Evolutionary conservation across 1,140 invertebrate genomes (phyloP).

Genomic region (Capitella teleta): DNA sequence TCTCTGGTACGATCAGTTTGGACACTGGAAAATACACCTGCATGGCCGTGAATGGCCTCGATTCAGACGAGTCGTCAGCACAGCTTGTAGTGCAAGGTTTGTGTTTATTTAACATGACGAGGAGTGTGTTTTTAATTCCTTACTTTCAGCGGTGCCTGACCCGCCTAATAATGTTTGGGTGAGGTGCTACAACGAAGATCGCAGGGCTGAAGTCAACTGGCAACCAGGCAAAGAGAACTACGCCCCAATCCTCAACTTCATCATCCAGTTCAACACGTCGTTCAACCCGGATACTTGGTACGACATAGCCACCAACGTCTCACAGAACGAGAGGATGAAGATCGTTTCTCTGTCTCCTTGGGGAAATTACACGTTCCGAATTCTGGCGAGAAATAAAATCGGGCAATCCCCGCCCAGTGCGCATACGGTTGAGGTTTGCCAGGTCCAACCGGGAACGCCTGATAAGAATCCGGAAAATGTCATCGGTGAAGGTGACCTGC

Average conservation of each 20-base stretch:
- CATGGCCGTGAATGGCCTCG: conserved; percentile 79
- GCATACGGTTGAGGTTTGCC: conserved; percentile 64
- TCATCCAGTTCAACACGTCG: conserved; percentile 85
- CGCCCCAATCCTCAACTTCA: conserved; percentile 81
- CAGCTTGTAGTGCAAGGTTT: conserved; percentile 80
- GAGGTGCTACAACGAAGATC: conserved; percentile 30
- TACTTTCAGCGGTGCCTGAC: too few species aligned
- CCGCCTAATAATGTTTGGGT: not conserved
- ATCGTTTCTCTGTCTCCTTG: conserved; percentile 60
- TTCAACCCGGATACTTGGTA: conserved; percentile 90
- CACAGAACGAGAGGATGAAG: conserved; percentile 8
- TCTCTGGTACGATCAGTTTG: conserved; percentile 83
- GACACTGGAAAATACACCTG: conserved; percentile 94
- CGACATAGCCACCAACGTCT: conserved; percentile 28
- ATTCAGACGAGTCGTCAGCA: conserved; percentile 68
- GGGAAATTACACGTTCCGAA: conserved; percentile 92
- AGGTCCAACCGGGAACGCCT: conserved; percentile 76
- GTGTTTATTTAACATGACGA: not conserved
- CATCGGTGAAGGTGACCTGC: conserved; percentile 71
- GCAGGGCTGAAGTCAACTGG: conserved; percentile 66
- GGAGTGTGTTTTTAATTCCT: conserved; percentile 12
- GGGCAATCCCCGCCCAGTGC: conserved; percentile 74
- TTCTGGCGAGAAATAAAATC: conserved; percentile 85
- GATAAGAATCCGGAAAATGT: conserved; percentile 92
- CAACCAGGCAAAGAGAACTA: conserved; percentile 81